Evolutionary conservation across 2,797 vertebrate genomes (phyloP).

Genomic region (Acanthurus lineatus): DNA sequence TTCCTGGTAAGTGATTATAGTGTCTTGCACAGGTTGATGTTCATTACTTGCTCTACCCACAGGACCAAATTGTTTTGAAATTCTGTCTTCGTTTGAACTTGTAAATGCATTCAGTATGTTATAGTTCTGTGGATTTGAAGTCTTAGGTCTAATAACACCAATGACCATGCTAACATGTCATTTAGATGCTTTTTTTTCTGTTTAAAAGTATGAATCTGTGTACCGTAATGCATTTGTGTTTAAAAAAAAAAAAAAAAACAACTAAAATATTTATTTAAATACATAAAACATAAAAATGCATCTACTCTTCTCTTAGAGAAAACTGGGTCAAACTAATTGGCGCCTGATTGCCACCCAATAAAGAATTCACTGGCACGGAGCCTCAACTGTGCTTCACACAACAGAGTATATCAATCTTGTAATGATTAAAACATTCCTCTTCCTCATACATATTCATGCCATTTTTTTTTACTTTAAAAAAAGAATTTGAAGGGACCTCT

Average conservation of each 20-base stretch:
- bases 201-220: background rate
- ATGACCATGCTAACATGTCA: background rate
- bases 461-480: slow-evolving; percentile 26
- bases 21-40: too few species aligned
- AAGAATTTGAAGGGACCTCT: slow-evolving; percentile 1
- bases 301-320: slow-evolving; percentile 24
- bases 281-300: slow-evolving; percentile 1
- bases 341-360: slow-evolving; percentile 52
- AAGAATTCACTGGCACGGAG: slow-evolving; percentile 48
- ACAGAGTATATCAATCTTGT: slow-evolving; percentile 45
- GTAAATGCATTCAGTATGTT: background rate
- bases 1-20: background rate
- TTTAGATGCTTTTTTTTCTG: background rate
- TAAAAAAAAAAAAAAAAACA: background rate
- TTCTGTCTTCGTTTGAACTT: background rate
- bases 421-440: slow-evolving; percentile 50
- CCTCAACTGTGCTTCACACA: slow-evolving; percentile 36
- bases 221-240: background rate
- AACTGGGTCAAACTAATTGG: slow-evolving; percentile 72
- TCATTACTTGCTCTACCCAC: background rate
- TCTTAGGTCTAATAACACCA: background rate
- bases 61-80: background rate
- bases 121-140: background rate
- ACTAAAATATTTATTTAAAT: too few species aligned
- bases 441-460: slow-evolving; percentile 45